Evolutionary conservation across 2,888 invertebrate genomes (phyloP).

Genomic region (Aleiodes leptofemur): DNA sequence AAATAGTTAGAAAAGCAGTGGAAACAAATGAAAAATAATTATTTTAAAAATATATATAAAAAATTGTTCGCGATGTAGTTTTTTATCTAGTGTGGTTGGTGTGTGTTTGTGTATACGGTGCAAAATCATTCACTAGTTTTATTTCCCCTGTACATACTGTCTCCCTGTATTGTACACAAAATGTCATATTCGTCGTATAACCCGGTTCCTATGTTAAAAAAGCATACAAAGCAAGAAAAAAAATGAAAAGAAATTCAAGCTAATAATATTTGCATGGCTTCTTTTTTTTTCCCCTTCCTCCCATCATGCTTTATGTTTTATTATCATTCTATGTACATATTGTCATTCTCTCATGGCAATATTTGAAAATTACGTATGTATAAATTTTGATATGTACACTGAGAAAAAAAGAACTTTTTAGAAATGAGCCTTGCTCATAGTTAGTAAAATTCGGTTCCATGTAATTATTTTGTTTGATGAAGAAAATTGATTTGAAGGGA

Average conservation of each 20-base stretch:
- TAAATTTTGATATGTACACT: neutral
- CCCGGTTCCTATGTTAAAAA: conserved; percentile 17
- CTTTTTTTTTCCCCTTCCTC: conserved; percentile 8
- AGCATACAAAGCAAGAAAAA: conserved; percentile 29
- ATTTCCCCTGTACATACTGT: conserved; percentile 35
- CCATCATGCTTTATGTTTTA: conserved; percentile 15
- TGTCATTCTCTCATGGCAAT: neutral
- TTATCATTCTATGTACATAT: conserved; percentile 1
- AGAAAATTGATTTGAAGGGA: no score
- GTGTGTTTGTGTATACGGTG: conserved; percentile 68
- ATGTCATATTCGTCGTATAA: conserved; percentile 2
- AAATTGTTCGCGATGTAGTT: conserved; percentile 28
- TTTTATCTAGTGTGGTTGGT: conserved; percentile 44
- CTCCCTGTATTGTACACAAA: conserved; percentile 27
- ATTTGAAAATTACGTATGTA: neutral
- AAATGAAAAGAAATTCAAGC: conserved; percentile 15
- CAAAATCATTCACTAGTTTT: conserved; percentile 64
- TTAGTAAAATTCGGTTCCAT: no score
- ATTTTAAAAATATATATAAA: conserved; percentile 31
- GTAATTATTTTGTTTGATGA: no score
- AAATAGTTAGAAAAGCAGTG: conserved; percentile 22
- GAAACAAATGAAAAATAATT: neutral
- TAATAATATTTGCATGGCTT: conserved; percentile 57
- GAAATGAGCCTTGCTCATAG: no score
- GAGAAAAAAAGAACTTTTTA: no score